Conservation (phyloP, 2,113 vertebrate species). For the Odocoileus virginianus region DNA sequence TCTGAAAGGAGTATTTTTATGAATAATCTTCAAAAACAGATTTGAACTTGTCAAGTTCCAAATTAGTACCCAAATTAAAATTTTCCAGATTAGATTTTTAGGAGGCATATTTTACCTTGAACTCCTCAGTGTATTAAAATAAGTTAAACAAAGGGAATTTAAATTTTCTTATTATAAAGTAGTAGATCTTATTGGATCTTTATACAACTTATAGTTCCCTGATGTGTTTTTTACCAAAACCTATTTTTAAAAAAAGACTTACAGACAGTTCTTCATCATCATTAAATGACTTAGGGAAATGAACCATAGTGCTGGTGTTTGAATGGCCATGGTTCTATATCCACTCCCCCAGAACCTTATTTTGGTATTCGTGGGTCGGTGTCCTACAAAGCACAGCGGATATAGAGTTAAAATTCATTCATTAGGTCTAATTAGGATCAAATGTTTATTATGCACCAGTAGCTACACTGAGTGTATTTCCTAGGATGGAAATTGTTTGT, state of each 20-base stretch:
- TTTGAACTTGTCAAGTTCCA: conserved; percentile 15
- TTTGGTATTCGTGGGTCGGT: neutral
- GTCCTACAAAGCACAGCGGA: conserved; percentile 17
- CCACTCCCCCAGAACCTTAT: neutral
- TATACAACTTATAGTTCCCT: neutral
- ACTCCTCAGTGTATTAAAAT: neutral
- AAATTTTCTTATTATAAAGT: neutral
- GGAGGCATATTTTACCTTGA: neutral
- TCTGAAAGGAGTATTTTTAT: neutral
- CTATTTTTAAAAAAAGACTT: neutral
- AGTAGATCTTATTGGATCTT: neutral
- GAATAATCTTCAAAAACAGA: conserved; percentile 6
- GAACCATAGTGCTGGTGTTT: neutral
- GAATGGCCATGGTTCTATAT: neutral
- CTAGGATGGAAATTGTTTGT: conserved; percentile 79
- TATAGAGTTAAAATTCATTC: conserved; percentile 61
- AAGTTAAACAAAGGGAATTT: neutral
- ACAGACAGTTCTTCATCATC: neutral
- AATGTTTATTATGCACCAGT: conserved; percentile 75
- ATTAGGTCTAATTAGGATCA: conserved; percentile 83
- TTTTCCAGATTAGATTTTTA: conserved; percentile 18
- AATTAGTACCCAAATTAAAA: neutral
- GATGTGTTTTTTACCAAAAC: neutral
- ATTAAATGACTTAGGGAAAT: neutral
- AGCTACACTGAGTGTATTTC: conserved; percentile 61